phyloP scores from a whole-genome alignment of 2,888 invertebrate genomes.

The Phyto melanocephala region DNA sequence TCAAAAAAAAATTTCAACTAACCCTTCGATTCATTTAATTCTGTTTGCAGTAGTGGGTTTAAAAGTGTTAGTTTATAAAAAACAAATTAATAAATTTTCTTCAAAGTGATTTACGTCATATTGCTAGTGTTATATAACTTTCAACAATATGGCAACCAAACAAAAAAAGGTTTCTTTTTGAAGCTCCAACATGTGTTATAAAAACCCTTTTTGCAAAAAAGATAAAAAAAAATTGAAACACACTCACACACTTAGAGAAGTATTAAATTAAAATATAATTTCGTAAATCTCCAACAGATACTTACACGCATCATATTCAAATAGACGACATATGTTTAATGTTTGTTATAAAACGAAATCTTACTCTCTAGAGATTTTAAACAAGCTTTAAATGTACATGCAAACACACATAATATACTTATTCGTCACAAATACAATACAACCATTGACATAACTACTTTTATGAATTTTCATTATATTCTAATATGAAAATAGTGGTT shows the following conservation, averaged over 20 bases:
- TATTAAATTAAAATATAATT: conserved; percentile 67
- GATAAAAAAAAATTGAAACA: background rate
- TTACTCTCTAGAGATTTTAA: background rate
- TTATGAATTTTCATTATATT: conserved; percentile 57
- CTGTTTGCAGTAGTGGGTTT: background rate
- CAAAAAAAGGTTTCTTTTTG: background rate
- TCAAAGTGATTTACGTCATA: background rate
- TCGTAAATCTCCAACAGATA: conserved; percentile 62
- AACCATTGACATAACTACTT: conserved; percentile 15
- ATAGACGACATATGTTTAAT: conserved; percentile 57
- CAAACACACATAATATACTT: background rate
- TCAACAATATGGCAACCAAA: background rate
- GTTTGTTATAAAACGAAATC: conserved; percentile 43
- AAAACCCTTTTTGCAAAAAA: conserved; percentile 41
- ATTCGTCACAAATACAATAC: background rate
- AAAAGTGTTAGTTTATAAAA: background rate
- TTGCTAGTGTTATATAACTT: background rate
- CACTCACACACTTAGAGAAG: background rate
- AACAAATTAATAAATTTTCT: conserved; percentile 23
- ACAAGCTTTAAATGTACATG: background rate
- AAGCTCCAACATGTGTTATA: background rate
- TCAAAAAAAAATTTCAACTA: background rate
- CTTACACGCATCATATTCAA: conserved; percentile 27
- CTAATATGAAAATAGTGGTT: conserved; percentile 32
- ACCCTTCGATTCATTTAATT: too few relatives aligned